A percentile compares a stretch with the other conserved stretches of the same genome.
Conservation (phyloP, 2,888 invertebrate species). For the Drosophila fulvimacula region DNA sequence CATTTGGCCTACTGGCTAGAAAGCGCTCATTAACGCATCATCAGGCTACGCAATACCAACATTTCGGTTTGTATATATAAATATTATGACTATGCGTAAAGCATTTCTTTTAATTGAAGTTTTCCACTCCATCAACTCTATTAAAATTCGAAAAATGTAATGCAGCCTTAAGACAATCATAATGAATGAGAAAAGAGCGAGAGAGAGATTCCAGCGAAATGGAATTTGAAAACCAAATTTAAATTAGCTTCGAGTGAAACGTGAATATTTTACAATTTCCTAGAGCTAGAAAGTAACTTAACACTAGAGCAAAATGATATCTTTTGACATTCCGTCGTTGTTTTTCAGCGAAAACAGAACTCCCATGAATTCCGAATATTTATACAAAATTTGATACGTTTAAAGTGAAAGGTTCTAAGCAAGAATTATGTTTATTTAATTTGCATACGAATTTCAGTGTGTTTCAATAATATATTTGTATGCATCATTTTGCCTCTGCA, state of each 20-base stretch:
- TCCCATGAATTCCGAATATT: neutral
- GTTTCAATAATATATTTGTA: neutral
- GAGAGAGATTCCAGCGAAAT: neutral
- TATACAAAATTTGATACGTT: neutral
- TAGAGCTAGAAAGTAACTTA: no score
- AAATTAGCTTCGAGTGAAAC: neutral
- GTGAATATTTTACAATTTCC: neutral
- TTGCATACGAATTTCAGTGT: neutral
- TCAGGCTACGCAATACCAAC: slow-evolving; percentile 20
- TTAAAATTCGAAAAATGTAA: no score
- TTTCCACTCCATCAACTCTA: no score
- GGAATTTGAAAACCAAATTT: neutral
- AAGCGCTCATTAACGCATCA: slow-evolving; percentile 58
- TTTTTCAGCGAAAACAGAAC: neutral
- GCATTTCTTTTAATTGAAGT: no score
- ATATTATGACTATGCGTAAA: no score
- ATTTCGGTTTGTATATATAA: slow-evolving; percentile 2
- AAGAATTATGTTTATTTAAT: neutral
- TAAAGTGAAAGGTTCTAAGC: neutral
- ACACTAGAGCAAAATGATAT: neutral
- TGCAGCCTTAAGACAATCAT: no score
- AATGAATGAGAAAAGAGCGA: no score
- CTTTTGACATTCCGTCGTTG: neutral
- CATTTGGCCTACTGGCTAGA: slow-evolving; percentile 9
- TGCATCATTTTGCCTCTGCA: neutral